A percentile compares a stretch with the other conserved stretches of the same genome.
phyloP scores from a whole-genome alignment of 2,113 vertebrate species.

The Donacobius atricapilla region DNA sequence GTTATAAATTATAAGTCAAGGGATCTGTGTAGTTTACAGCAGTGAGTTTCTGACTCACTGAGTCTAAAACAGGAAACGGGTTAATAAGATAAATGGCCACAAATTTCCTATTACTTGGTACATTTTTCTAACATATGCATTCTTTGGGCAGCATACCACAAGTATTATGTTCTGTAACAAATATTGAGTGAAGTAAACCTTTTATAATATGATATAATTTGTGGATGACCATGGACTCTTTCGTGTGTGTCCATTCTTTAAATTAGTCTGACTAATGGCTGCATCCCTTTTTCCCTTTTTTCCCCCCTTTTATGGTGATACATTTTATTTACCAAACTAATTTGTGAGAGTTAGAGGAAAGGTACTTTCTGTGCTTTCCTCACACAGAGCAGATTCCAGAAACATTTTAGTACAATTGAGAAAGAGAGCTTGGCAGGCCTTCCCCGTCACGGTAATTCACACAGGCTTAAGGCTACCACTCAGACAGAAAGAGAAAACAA shows the following conservation, averaged over 20 bases:
- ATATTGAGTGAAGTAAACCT: background rate
- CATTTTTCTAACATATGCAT: background rate
- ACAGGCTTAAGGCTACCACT: background rate
- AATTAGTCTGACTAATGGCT: background rate
- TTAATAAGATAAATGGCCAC: background rate
- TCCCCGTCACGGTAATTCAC: background rate
- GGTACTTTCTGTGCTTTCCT: slow-evolving; percentile 8
- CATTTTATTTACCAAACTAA: slow-evolving; percentile 26
- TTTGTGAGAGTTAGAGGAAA: background rate
- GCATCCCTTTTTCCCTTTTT: background rate
- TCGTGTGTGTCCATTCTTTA: background rate
- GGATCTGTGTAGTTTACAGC: background rate
- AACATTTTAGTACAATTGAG: background rate
- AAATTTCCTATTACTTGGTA: background rate
- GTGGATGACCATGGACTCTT: background rate
- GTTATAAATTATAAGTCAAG: background rate
- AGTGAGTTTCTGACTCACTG: background rate
- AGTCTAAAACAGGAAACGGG: slow-evolving; percentile 14
- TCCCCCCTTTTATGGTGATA: background rate
- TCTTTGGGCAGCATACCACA: background rate
- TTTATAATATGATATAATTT: background rate
- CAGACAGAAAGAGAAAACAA: slow-evolving; percentile 46
- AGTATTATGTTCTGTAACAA: background rate
- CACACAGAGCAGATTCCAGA: slow-evolving; percentile 8
- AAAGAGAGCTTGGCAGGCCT: slow-evolving; percentile 20